Evolutionary conservation across 2,113 vertebrate genomes (phyloP), one percentile per base, ranked within the genome.

Genomic region (Cryptotis parvus): DNA sequence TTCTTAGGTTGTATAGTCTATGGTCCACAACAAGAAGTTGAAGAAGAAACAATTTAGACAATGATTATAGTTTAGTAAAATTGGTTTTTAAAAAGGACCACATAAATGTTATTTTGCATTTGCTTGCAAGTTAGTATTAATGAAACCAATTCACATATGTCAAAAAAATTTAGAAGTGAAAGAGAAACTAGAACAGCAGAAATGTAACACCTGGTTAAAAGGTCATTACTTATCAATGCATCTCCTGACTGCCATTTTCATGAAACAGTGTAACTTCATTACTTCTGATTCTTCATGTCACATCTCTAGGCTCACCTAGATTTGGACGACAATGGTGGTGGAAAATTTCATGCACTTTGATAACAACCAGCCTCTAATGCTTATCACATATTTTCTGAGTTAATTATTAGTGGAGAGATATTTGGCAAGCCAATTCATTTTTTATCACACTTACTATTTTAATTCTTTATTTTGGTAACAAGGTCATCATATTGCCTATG

Each of bases 111-210:
- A 86, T 1, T 65, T 70, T 52, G 61, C 39, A 31, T 63, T 83
- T 89, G 79, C 3, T 43, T 86, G 22, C 26, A 75, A 70, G 88
- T 89, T 85, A 73, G 49, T 76, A 14, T 74, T 89, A 58, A 80
- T 81, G 20, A 37, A 89, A 77, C 55, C 76, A 11, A 33, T 27
- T 82, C 12, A 61, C 27, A 33, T 41, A 41, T 75, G 78, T 84
- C 8, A 81, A 89, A 84, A 66, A 9, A 80, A 58, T 3, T 37
- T 45, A 7, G 70, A 52, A 85, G 24, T 63, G 33, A 93, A 86
- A 77, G 35, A 20, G 41, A 72, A 58, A 45, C 43, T 55, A 55
- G 52, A 55, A 55, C 52, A 55, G 16, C 52, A 55, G 16, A 16
- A 20, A 55, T 55, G 15, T 55, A 55, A 55, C 52, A 55, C 15